Evolutionary conservation across 2,888 invertebrate genomes (phyloP), one percentile per base, ranked within the genome.

Genomic region (Brachyptera putata): DNA sequence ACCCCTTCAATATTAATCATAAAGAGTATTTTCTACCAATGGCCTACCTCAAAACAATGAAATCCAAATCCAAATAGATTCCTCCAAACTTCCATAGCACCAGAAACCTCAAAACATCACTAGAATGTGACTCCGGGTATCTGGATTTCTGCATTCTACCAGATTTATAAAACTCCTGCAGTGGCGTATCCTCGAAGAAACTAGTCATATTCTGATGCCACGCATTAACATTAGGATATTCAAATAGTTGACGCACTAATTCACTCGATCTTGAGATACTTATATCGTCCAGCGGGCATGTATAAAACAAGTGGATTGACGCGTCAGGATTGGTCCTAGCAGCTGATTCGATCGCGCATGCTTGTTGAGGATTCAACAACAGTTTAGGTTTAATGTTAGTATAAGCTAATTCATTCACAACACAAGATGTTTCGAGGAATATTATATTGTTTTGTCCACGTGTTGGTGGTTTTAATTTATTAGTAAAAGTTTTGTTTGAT

Each of bases 11-110:
- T n/a, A n/a, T n/a, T n/a, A n/a, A n/a, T n/a, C n/a, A n/a, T n/a
- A n/a, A n/a, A n/a, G n/a, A n/a, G n/a, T n/a, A n/a, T n/a, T n/a
- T n/a, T n/a, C n/a, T n/a, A n/a, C n/a, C n/a, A n/a, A n/a, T n/a
- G n/a, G n/a, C n/a, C n/a, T 65, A 76, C 76, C 69, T 72, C 18
- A 80, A 78, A 1, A 89, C 82, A 11, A 90, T 77, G 1, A 88
- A 81, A 70, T 91, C 90, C 65, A 87, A 74, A 68, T 90, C 89
- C 57, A 90, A 71, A 70, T 89, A 89, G 56, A 87, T 83, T 0
- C 90, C 90, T 13, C 89, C 87, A 71, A 80, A 89, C 69, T 86
- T 88, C 79, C 84, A 88, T 3, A 91, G 73, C 0, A 85, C 82
- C 46, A 86, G 68, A 67, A 80, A 85, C 65, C 86, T 74, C n/a